phyloP scores from a whole-genome alignment of 2,113 vertebrate genomes.

The Buteo buteo region DNA sequence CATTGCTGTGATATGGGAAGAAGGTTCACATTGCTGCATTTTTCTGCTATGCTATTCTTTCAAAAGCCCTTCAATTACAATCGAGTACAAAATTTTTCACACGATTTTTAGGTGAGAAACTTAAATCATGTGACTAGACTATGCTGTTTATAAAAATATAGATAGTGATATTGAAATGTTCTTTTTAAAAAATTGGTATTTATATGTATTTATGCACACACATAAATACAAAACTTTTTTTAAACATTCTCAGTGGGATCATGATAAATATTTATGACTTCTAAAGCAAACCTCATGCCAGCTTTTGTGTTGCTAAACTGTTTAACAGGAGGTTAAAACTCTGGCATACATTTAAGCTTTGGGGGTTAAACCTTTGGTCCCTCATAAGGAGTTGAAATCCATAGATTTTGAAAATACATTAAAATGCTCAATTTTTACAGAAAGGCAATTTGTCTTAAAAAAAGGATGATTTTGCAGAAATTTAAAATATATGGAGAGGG shows the following conservation, averaged over 20 bases:
- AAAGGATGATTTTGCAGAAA: not conserved
- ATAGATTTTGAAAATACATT: not conserved
- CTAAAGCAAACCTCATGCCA: not conserved
- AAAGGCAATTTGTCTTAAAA: not conserved
- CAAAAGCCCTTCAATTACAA: not conserved
- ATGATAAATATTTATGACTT: not conserved
- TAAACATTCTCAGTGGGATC: not conserved
- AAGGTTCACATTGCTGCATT: not conserved
- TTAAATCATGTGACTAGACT: not conserved
- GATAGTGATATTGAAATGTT: not conserved
- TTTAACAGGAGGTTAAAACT: not conserved
- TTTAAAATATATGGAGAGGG: not conserved
- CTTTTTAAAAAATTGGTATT: not conserved
- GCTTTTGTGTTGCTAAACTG: not conserved
- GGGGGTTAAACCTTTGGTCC: not conserved
- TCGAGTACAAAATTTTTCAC: not conserved
- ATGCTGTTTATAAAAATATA: not conserved
- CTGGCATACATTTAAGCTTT: not conserved
- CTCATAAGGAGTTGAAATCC: not conserved
- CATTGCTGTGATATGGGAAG: not conserved
- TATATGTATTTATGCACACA: not conserved
- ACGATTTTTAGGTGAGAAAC: not conserved
- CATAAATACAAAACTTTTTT: not conserved
- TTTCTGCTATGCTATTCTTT: not conserved
- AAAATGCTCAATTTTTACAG: not conserved